Percentiles rank a stretch among this genome's conserved stretches.
phyloP scores from a whole-genome alignment of 2,888 invertebrate genomes.

The Polymixis lichenea region DNA sequence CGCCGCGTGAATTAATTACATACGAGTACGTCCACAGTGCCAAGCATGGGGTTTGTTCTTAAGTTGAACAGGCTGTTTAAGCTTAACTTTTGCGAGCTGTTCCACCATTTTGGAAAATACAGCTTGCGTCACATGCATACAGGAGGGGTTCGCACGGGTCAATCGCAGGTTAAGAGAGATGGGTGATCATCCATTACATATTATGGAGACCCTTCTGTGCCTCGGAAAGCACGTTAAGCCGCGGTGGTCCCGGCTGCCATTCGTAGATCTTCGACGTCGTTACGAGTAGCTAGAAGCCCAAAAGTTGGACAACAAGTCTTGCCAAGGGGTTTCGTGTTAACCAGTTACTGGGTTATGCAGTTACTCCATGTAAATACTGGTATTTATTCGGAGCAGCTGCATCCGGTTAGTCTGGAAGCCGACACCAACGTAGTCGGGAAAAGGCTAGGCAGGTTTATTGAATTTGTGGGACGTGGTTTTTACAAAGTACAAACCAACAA shows the following conservation, averaged over 20 bases:
- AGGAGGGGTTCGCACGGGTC: too few relatives aligned
- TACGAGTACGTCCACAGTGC: conserved; percentile 21
- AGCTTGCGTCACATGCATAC: neutral
- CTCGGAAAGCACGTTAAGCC: neutral
- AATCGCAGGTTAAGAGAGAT: neutral
- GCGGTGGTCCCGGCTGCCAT: neutral
- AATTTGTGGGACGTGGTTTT: conserved; percentile 6
- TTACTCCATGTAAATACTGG: neutral
- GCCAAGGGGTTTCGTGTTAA: neutral
- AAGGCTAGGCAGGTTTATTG: neutral
- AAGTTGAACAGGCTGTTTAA: conserved; percentile 29
- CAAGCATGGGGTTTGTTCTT: conserved; percentile 39
- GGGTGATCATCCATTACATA: neutral
- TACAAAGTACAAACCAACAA: too few relatives aligned
- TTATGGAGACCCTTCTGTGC: too few relatives aligned
- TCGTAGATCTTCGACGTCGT: neutral
- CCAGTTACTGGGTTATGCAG: neutral
- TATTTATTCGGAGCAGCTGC: neutral
- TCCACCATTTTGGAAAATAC: neutral
- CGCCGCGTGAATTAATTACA: conserved; percentile 56
- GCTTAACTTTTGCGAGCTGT: conserved; percentile 9
- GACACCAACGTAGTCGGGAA: too few relatives aligned
- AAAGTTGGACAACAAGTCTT: conserved; percentile 7
- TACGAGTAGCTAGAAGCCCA: neutral
- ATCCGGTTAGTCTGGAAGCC: neutral